These are phyloP conservation scores for Mallateleia sp. DNA, from an alignment of 2,888 invertebrate species.

Conservation along the genomic window DNA sequence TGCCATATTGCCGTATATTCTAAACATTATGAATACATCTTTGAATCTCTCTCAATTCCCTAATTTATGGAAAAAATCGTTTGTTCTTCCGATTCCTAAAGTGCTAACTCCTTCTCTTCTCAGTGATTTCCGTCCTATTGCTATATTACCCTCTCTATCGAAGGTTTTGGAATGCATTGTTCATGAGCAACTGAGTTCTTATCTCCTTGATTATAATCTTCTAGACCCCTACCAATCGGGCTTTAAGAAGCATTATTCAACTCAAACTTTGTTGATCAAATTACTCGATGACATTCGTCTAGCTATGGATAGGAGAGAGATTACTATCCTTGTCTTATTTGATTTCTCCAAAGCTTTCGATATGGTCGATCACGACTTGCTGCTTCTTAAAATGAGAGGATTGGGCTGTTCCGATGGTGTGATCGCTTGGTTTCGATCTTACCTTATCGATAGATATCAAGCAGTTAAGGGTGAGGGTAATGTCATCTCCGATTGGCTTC, in stretches of 20 bases:
- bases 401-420: too few relatives aligned
- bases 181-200: not conserved
- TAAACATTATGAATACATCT: not conserved
- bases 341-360: slow-evolving; percentile 12
- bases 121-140: not conserved
- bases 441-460: too few relatives aligned
- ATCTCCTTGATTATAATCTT: not conserved
- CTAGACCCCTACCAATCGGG: not conserved
- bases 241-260: not conserved
- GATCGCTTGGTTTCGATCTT: too few relatives aligned
- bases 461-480: too few relatives aligned
- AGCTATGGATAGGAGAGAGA: not conserved
- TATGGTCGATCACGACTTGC: not conserved
- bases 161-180: not conserved
- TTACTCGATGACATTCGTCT: slow-evolving; percentile 15
- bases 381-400: not conserved
- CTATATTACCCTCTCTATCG: not conserved
- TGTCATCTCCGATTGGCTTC: too few relatives aligned
- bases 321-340: not conserved
- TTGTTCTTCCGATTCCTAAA: not conserved
- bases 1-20: too few relatives aligned
- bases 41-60: not conserved
- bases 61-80: not conserved
- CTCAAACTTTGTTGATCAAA: not conserved
- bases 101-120: not conserved